Evolutionary conservation across 2,888 invertebrate species (phyloP), one percentile per base, ranked within the genome.

Genomic region (Oscheius onirici): DNA sequence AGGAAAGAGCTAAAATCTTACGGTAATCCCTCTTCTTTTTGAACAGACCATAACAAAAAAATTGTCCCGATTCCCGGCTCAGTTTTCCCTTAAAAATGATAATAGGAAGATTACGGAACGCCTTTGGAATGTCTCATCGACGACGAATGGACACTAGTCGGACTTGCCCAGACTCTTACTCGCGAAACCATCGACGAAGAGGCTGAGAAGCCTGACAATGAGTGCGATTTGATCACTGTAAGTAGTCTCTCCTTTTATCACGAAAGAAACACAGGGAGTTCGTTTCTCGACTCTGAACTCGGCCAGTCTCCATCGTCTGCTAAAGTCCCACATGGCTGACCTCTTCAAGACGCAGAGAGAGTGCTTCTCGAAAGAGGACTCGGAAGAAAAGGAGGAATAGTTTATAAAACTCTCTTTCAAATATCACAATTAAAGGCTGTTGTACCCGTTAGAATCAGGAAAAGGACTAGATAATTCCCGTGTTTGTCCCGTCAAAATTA

Each of bases 401-500:
- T 55, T 26, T 55, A 15, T 34, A 55, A 15, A 55, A 26, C 10
- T 52, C 15, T 52, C 52, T 41, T 11, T 40, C n/a, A 40, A 54
- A 34, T 26, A 26, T 34, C 11, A 57, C 43, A 58, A 41, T 58
- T 58, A 17, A 41, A 55, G 8, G 34, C 34, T 26, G 17, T 26
- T 11, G 28, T 55, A 58, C 58, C 58, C 58, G 58, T 41, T 41
- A 43, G 26, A 28, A 34, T 6, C 34, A 24, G 26, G 28, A 55
- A 58, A 58, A 43, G 20, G 58, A 43, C 58, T 58, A 58, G 58
- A 40, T n/a, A 5, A 20, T 22, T 41, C 58, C 58, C 58, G 58
- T 58, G 43, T 40, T 5, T 40, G n/a, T 41, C 17, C 58, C 58
- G 58, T 58, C 34, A 34, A 41, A n/a, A 5, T 58, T 40, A 58